A percentile compares a stretch with the other conserved stretches of the same genome.
These are phyloP conservation scores for Etheostoma spectabile DNA, from an alignment of 2,113 vertebrate species.

Conservation along the genomic window DNA sequence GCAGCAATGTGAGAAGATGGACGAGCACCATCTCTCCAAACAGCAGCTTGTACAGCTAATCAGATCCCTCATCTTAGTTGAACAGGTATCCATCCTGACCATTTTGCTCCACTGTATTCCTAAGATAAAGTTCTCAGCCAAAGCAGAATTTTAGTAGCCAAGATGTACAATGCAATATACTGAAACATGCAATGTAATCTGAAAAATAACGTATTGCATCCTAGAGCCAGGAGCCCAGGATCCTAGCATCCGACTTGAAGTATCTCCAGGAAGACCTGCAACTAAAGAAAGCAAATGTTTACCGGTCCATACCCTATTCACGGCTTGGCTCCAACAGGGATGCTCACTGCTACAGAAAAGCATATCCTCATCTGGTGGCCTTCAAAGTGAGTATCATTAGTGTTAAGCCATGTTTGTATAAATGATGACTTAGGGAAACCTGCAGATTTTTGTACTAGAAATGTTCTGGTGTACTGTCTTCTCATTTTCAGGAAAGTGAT, in stretches of 20 bases:
- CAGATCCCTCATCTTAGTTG: conserved; percentile 75
- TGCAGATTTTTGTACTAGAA: neutral
- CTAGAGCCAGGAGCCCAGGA: conserved; percentile 66
- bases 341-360: conserved; percentile 84
- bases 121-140: too few relatives aligned
- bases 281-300: conserved; percentile 80
- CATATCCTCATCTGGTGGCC: conserved; percentile 79
- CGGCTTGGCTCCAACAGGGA: conserved; percentile 83
- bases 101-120: neutral
- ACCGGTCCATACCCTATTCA: conserved; percentile 83
- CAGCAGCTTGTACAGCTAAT: conserved; percentile 80
- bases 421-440: neutral
- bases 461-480: too few relatives aligned
- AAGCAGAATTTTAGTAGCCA: neutral
- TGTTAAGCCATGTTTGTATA: neutral
- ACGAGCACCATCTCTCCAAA: conserved; percentile 63
- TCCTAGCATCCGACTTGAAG: conserved; percentile 70
- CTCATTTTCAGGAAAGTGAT: neutral
- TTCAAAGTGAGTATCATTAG: conserved; percentile 76
- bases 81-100: conserved; percentile 67
- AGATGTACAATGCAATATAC: neutral
- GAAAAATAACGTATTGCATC: neutral
- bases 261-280: conserved; percentile 81
- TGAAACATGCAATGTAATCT: neutral
- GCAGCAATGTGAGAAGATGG: conserved; percentile 64